Percentiles rank a stretch among this genome's conserved stretches.
Evolutionary conservation across 92 coral and sea anemone species (phyloP).

Genomic region (Bergia sp.): DNA sequence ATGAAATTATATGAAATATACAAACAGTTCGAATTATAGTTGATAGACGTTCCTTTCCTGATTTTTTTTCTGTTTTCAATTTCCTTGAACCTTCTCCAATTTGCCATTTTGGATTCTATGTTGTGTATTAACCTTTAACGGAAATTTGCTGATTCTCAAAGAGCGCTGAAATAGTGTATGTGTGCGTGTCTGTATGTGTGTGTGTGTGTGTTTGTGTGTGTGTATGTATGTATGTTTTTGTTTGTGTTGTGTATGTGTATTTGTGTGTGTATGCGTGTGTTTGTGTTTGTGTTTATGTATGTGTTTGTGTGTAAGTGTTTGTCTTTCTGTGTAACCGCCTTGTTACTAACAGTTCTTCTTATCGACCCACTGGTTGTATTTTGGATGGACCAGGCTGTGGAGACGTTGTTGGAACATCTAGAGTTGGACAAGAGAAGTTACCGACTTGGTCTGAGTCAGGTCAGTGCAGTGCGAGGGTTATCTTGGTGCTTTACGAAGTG

Average conservation of each 20-base stretch:
- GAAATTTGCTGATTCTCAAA: background rate
- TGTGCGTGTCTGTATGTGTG: background rate
- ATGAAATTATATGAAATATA: too few species aligned
- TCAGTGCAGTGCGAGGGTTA: slow-evolving; percentile 15
- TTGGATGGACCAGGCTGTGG: slow-evolving; percentile 82
- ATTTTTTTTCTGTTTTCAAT: too few species aligned
- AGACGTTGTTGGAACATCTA: slow-evolving; percentile 75
- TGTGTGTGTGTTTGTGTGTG: background rate
- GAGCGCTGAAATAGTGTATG: background rate
- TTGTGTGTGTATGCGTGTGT: background rate
- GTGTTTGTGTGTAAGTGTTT: background rate
- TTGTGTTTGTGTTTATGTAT: background rate
- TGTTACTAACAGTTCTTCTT: slow-evolving; percentile 21
- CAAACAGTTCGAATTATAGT: too few species aligned
- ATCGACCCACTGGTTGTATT: slow-evolving; percentile 43
- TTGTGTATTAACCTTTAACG: too few species aligned
- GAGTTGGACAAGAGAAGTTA: slow-evolving; percentile 91
- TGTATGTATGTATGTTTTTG: background rate
- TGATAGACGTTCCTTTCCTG: too few species aligned
- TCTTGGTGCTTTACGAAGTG: background rate
- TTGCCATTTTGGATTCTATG: too few species aligned
- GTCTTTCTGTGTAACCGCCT: background rate
- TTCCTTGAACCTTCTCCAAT: too few species aligned
- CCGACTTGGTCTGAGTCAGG: slow-evolving; percentile 96
- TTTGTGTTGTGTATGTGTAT: background rate